Base-by-base conservation (phyloP, 2,113 vertebrate species). In the Polypterus bichir region DNA sequence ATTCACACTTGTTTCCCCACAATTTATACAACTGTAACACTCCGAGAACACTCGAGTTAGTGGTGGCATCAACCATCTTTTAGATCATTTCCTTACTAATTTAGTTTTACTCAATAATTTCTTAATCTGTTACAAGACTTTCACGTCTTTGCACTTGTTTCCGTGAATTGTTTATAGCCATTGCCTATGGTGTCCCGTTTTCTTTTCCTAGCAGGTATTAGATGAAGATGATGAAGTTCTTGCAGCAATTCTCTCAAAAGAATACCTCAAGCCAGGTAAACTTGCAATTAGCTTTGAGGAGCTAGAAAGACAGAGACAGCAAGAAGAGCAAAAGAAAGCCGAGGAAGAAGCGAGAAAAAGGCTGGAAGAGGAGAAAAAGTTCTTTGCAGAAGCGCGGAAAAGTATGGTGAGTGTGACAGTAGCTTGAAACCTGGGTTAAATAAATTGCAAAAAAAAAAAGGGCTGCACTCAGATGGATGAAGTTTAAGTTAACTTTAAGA, bases 351-450 rank as follows among this genome's bases (percentile, higher is more conserved):
- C 87, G 52, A 86, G 80, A 69, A 79, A 51, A 59, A 83, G 87
- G 49, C 65, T 87, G 69, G 79, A 89, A 55, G 87, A 89, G 67
- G 87, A 89, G 69, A 87, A 86, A 71, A 83, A 61, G 58, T 76
- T 83, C 44, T 89, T 88, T n/a, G 83, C 81, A 0, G 86, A 87
- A 68, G 87, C 86, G 9, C 85, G 87, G 57, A 88, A 81, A 71
- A 87, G 64, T 66, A 87, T 89, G 86, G 87, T 88, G 64, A 69
- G 77, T 54, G 5, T 9, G 10, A 4, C 5, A 5, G 46, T 10
- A 52, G 3, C 51, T 52, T 52, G 3, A 59, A 8, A 8, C 57
- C 44, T 9, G 44, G 9, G 27, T 59, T 59, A 4, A 44, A 61
- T 27, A 27, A 27, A 27, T 27, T 2, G 27, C 27, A 27, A 27